Evolutionary conservation across 2,797 vertebrate species (phyloP).

Genomic region (Uromys caudimaculatus): DNA sequence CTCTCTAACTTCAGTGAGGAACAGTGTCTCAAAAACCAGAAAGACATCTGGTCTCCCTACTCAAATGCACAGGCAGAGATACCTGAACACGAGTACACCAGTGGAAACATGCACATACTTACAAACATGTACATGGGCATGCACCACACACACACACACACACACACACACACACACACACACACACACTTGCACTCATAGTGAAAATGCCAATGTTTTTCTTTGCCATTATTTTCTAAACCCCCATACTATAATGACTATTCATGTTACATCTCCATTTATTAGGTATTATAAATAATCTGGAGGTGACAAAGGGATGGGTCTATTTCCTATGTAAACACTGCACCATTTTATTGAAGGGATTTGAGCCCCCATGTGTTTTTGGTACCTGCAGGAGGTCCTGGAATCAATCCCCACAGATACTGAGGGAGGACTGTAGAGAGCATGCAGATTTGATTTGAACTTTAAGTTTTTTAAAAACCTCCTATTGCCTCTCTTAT

Average conservation of each 20-base stretch:
- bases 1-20: background rate
- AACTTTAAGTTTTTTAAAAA: slow-evolving; percentile 4
- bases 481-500: background rate
- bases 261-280: background rate
- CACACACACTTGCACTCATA: background rate
- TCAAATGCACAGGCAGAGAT: background rate
- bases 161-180: background rate
- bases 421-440: background rate
- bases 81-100: background rate
- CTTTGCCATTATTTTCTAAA: background rate
- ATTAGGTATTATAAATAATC: background rate
- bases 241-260: background rate
- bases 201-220: background rate
- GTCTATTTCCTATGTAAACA: background rate
- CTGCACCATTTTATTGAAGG: background rate
- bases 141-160: background rate
- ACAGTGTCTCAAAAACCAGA: background rate
- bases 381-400: background rate
- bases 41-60: background rate
- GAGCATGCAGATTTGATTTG: background rate
- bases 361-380: background rate
- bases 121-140: background rate
- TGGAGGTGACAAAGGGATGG: background rate
- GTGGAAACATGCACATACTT: no score
- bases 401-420: background rate